Conservation (phyloP, 2,113 vertebrate genomes). For the Trochalopteron elliotii region DNA sequence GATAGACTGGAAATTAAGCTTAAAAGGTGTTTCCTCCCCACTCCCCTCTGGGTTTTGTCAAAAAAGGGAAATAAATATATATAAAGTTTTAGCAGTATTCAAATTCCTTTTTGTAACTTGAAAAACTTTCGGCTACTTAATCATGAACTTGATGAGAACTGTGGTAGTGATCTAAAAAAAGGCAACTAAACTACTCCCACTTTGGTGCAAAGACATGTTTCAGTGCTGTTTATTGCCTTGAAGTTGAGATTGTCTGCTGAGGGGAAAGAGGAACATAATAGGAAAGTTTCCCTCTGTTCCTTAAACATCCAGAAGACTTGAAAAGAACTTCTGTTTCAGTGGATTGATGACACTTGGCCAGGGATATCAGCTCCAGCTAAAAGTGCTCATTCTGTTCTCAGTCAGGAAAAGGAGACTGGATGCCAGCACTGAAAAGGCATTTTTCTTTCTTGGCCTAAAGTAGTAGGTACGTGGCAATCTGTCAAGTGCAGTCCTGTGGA, state of each 20-base stretch:
- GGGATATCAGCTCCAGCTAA: not conserved
- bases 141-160: not conserved
- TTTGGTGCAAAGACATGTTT: not conserved
- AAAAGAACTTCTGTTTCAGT: not conserved
- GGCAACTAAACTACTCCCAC: rapidly evolving
- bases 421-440: not conserved
- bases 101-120: not conserved
- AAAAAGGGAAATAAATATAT: not conserved
- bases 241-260: not conserved
- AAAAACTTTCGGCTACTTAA: not conserved
- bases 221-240: not conserved
- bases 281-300: not conserved
- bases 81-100: not conserved
- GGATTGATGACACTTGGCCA: not conserved
- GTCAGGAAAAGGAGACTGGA: not conserved
- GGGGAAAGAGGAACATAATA: not conserved
- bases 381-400: not conserved
- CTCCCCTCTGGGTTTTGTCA: rapidly evolving
- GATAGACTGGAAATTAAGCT: not conserved
- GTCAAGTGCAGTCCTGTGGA: not conserved
- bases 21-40: not conserved
- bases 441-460: not conserved
- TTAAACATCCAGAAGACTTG: not conserved
- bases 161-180: not conserved
- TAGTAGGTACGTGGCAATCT: not conserved